phyloP scores from a whole-genome alignment of 2,888 invertebrate species.

The Drosophila villosipedis region DNA sequence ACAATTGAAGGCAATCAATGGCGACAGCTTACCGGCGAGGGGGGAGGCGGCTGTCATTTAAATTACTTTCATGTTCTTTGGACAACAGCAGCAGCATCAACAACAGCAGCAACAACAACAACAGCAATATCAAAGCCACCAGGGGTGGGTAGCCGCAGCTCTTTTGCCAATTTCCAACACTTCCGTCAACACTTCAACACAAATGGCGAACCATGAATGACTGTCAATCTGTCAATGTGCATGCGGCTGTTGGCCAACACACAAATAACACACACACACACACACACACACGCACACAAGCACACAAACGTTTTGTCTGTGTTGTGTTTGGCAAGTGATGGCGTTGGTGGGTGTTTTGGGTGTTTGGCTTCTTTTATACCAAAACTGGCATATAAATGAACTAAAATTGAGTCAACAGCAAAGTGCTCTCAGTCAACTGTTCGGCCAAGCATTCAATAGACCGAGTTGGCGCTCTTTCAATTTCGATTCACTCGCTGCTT shows the following conservation, averaged over 20 bases:
- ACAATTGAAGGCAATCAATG: slow-evolving; percentile 74
- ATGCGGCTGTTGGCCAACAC: slow-evolving; percentile 34
- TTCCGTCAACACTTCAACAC: slow-evolving; percentile 78
- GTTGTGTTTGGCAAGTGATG: slow-evolving; percentile 34
- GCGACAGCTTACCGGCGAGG: slow-evolving; percentile 18
- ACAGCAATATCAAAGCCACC: slow-evolving; percentile 5
- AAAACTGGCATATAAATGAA: slow-evolving; percentile 63
- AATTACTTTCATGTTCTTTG: slow-evolving; percentile 73
- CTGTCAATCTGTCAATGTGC: slow-evolving; percentile 79
- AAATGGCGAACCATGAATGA: slow-evolving; percentile 64
- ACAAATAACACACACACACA: slow-evolving; percentile 31
- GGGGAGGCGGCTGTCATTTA: slow-evolving; percentile 53
- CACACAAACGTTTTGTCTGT: slow-evolving; percentile 43
- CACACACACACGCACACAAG: neutral
- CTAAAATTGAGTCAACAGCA: slow-evolving; percentile 64
- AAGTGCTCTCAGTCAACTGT: slow-evolving; percentile 49
- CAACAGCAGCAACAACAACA: slow-evolving; percentile 2
- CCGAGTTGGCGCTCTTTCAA: slow-evolving; percentile 34
- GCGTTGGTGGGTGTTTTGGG: slow-evolving; percentile 7
- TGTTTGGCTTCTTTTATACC: slow-evolving; percentile 45
- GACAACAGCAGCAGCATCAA: slow-evolving; percentile 22
- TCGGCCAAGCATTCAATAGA: slow-evolving; percentile 7
- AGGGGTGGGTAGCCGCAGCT: slow-evolving; percentile 39
- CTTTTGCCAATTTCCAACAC: slow-evolving; percentile 71
- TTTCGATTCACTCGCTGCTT: slow-evolving; percentile 45